Conservation (phyloP, 1,140 invertebrate species). For the Thaumatotibia leucotreta region DNA sequence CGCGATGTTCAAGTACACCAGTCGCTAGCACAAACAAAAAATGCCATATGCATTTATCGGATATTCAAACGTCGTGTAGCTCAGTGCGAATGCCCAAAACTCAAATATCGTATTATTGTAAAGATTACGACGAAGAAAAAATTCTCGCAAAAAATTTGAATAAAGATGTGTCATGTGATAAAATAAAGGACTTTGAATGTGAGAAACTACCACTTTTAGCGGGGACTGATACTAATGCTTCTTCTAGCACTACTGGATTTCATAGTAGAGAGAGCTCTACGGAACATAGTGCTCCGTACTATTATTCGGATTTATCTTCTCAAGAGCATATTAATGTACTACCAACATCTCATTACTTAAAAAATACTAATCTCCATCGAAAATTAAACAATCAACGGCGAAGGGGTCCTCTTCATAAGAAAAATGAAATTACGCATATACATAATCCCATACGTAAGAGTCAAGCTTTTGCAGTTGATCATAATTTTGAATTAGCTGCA, state of each 20-base stretch:
- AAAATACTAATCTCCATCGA: conserved; percentile 71
- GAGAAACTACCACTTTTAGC: conserved; percentile 50
- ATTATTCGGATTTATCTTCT: conserved; percentile 88
- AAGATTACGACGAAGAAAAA: conserved; percentile 62
- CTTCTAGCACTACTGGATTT: conserved; percentile 57
- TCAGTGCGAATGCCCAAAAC: conserved; percentile 49
- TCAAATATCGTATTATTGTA: conserved; percentile 71
- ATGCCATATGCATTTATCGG: conserved; percentile 13
- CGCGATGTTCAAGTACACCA: conserved; percentile 53
- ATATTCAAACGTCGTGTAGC: conserved; percentile 50
- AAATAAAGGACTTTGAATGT: conserved; percentile 70
- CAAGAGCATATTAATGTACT: conserved; percentile 73
- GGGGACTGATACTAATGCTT: conserved; percentile 46
- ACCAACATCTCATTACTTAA: conserved; percentile 63
- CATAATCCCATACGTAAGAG: conserved; percentile 84
- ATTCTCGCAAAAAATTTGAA: conserved; percentile 61
- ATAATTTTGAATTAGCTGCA: conserved; percentile 78
- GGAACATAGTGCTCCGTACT: conserved; percentile 86
- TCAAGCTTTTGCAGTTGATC: conserved; percentile 49
- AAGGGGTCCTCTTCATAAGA: conserved; percentile 76
- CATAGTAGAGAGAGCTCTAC: conserved; percentile 75
- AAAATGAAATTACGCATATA: conserved; percentile 86
- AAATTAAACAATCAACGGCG: conserved; percentile 84
- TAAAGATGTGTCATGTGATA: conserved; percentile 53
- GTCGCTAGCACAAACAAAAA: conserved; percentile 29